These are phyloP conservation scores for Euura lappo DNA, from an alignment of 1,140 invertebrate genomes.

Conservation along the genomic window DNA sequence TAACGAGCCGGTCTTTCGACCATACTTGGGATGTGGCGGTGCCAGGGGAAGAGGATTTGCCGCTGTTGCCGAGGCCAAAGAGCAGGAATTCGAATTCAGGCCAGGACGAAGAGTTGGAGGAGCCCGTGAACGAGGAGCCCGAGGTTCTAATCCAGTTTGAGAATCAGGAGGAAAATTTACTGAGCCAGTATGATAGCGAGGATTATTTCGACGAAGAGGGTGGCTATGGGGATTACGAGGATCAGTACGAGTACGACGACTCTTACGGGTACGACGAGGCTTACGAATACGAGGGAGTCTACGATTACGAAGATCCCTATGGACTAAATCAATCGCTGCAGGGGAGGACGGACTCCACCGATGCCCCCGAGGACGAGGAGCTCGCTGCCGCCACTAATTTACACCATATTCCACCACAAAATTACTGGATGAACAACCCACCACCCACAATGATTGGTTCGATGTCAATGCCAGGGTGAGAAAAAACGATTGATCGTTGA, in stretches of 20 bases:
- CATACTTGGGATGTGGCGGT: neutral
- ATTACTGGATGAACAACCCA: neutral
- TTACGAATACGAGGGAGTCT: neutral
- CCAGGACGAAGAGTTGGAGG: neutral
- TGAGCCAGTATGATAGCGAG: neutral
- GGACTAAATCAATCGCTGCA: neutral
- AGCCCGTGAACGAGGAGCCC: neutral
- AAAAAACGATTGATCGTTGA: no score
- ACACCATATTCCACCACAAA: neutral
- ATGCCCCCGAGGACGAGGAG: no score
- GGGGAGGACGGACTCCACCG: neutral
- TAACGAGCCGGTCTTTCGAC: neutral
- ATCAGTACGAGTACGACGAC: neutral
- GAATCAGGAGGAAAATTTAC: neutral
- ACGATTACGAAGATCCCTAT: neutral
- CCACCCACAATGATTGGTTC: neutral
- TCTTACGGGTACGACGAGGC: neutral
- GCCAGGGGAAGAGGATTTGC: slow-evolving; percentile 1
- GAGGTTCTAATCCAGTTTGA: neutral
- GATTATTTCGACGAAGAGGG: neutral
- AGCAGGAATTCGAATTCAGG: neutral
- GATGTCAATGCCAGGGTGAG: neutral
- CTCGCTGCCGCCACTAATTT: neutral
- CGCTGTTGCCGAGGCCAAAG: neutral
- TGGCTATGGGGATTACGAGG: neutral